Percentiles rank a stretch among this genome's conserved stretches.
These are phyloP conservation scores for Magallana gigas DNA, from an alignment of 1,140 invertebrate genomes.

Conservation along the genomic window DNA sequence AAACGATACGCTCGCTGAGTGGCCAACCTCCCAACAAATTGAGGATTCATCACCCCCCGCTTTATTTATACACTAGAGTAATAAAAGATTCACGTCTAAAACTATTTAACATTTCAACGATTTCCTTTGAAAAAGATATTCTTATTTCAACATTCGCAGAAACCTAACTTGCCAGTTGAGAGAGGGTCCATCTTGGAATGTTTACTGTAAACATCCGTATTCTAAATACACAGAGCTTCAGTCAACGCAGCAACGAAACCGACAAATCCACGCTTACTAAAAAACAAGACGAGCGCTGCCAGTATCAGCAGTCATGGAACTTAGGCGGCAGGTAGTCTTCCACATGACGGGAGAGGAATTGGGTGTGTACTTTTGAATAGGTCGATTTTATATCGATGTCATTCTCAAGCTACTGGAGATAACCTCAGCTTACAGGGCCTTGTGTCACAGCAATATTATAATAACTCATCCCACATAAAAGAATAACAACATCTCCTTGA, in stretches of 20 bases:
- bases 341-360: neutral
- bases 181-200: neutral
- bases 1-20: neutral
- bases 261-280: neutral
- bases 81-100: neutral
- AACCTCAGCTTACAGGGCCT: too few species aligned
- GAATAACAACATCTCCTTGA: neutral
- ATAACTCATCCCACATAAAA: neutral
- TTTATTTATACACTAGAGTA: neutral
- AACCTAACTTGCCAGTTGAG: neutral
- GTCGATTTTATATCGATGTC: too few species aligned
- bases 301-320: too few species aligned
- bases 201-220: conserved; percentile 19
- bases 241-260: neutral
- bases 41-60: neutral
- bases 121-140: neutral
- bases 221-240: neutral
- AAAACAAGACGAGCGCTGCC: too few species aligned
- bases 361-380: neutral
- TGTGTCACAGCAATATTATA: neutral
- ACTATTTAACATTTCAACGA: neutral
- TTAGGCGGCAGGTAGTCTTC: too few species aligned
- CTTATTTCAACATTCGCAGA: neutral
- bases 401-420: too few species aligned
- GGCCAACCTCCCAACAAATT: neutral